Percentiles rank a stretch among this genome's conserved stretches.
Conservation (phyloP, 2,888 invertebrate species). For the Alsophila aescularia region DNA sequence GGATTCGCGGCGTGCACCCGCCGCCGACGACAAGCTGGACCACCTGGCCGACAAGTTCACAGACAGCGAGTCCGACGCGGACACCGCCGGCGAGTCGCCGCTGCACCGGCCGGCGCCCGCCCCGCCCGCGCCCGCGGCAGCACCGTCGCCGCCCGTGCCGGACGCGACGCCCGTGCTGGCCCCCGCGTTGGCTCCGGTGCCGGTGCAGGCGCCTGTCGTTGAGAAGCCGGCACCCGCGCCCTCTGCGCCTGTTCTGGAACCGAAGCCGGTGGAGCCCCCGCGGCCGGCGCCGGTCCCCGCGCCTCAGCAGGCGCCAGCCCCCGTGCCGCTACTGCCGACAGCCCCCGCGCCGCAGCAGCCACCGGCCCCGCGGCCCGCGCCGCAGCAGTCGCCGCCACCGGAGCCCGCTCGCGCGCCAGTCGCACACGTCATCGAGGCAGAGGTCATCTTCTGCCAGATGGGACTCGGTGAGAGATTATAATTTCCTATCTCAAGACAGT, state of each 20-base stretch:
- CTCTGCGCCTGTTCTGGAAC: constrained; percentile 47
- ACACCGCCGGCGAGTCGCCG: constrained; percentile 76
- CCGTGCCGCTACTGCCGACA: too few species aligned
- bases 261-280: constrained; percentile 46
- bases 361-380: constrained; percentile 42
- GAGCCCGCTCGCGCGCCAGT: constrained; percentile 60
- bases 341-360: constrained; percentile 51
- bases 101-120: constrained; percentile 66
- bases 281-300: constrained; percentile 39
- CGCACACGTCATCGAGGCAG: constrained; percentile 85
- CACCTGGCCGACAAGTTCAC: constrained; percentile 83
- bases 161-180: constrained; percentile 33
- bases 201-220: constrained; percentile 60
- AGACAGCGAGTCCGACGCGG: constrained; percentile 84
- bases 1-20: constrained; percentile 64
- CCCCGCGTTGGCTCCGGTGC: constrained; percentile 37
- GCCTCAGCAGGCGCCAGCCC: constrained; percentile 38
- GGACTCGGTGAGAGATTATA: constrained; percentile 85
- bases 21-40: constrained; percentile 67
- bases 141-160: constrained; percentile 37
- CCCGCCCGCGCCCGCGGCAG: constrained; percentile 45
- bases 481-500: not conserved
- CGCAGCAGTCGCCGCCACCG: constrained; percentile 47
- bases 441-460: constrained; percentile 89
- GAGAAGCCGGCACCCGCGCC: constrained; percentile 19